A percentile compares a stretch with the other conserved stretches of the same genome.
phyloP scores from a whole-genome alignment of 2,888 invertebrate species.

The Drosophila colorata region DNA sequence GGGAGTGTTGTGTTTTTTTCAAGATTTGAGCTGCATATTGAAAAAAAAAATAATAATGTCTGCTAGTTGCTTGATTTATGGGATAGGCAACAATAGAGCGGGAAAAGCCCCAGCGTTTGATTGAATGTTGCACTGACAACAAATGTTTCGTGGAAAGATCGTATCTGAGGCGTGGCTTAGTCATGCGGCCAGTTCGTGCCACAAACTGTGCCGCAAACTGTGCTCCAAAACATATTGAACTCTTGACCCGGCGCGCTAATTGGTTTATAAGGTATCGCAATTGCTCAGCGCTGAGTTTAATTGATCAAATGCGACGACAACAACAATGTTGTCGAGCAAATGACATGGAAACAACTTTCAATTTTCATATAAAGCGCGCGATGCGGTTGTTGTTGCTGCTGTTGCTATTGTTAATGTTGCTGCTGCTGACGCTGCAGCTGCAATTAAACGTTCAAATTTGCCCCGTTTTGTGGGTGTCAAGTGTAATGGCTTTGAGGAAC shows the following conservation, averaged over 20 bases:
- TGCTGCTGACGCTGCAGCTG: constrained; percentile 38
- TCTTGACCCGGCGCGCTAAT: constrained; percentile 70
- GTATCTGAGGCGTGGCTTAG: constrained; percentile 51
- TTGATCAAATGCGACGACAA: constrained; percentile 71
- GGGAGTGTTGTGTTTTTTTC: constrained; percentile 50
- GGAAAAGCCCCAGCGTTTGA: constrained; percentile 35
- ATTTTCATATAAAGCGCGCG: constrained; percentile 63
- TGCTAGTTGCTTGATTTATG: constrained; percentile 43
- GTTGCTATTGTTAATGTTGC: no score
- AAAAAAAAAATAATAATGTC: background rate
- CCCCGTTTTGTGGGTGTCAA: constrained; percentile 72
- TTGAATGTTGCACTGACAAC: constrained; percentile 19
- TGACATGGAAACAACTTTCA: constrained; percentile 65
- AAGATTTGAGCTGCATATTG: constrained; percentile 19
- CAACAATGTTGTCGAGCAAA: constrained; percentile 24
- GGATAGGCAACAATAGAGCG: constrained; percentile 28
- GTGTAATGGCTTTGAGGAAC: constrained; percentile 62
- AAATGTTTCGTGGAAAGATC: constrained; percentile 50
- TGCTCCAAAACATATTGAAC: constrained; percentile 53
- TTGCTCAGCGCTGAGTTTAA: constrained; percentile 60
- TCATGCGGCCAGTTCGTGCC: constrained; percentile 52
- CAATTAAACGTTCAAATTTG: constrained; percentile 48
- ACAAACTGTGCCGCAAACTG: constrained; percentile 1
- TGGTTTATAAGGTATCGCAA: constrained; percentile 67
- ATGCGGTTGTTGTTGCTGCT: constrained; percentile 21